Evolutionary conservation across 2,113 vertebrate species (phyloP).

Genomic region (Gulo gulo): DNA sequence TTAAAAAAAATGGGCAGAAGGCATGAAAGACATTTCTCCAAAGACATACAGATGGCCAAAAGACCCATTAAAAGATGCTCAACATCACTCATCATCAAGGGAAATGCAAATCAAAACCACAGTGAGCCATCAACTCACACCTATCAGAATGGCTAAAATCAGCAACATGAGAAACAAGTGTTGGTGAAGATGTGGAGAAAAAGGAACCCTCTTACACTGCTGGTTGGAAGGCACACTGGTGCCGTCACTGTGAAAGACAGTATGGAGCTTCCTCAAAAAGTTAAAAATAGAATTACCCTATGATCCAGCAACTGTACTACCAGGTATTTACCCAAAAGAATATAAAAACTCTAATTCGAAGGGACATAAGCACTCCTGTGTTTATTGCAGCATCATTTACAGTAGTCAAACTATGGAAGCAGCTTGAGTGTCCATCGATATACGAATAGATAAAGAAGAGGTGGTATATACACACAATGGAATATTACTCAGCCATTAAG

Average conservation of each 20-base stretch:
- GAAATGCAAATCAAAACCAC: not conserved
- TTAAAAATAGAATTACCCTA: not conserved
- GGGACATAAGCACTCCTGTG: no score
- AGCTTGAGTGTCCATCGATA: not conserved
- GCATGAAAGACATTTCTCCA: not conserved
- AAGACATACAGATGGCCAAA: not conserved
- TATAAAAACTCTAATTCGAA: not conserved
- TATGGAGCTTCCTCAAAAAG: not conserved
- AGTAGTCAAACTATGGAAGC: not conserved
- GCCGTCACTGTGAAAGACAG: not conserved
- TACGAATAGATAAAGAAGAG: not conserved
- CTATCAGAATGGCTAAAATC: not conserved
- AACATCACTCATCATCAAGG: not conserved
- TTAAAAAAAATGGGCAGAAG: not conserved
- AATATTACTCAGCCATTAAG: not conserved
- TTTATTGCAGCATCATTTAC: not conserved
- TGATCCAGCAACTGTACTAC: not conserved
- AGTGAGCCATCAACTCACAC: not conserved
- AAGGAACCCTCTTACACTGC: not conserved
- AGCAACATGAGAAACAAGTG: not conserved
- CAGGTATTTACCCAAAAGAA: not conserved
- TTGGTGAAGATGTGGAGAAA: not conserved
- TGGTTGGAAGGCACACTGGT: not conserved
- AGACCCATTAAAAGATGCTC: not conserved
- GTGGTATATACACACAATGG: not conserved